A percentile compares a stretch with the other conserved stretches of the same genome.
Evolutionary conservation across 2,113 vertebrate species (phyloP).

Genomic region (Alosa alosa): DNA sequence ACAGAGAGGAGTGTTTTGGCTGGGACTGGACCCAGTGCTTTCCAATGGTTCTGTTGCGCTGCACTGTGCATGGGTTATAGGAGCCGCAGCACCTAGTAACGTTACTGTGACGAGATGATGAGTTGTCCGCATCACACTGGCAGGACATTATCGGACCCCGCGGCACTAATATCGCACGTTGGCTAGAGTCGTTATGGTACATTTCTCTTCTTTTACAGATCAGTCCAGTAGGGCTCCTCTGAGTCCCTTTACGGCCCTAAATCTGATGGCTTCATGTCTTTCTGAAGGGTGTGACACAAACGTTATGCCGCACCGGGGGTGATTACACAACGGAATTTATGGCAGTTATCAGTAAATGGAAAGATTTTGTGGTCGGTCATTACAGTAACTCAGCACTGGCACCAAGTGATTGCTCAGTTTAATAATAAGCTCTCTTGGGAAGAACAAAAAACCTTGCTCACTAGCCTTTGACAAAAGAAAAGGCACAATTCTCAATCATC

Average conservation of each 20-base stretch:
- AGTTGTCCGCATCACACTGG: not conserved
- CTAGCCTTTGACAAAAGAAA: not conserved
- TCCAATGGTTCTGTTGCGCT: not conserved
- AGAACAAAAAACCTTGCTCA: not conserved
- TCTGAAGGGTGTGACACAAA: not conserved
- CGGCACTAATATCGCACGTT: not conserved
- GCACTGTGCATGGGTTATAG: not conserved
- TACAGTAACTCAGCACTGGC: not conserved
- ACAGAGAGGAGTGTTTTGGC: not conserved
- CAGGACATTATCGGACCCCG: not conserved
- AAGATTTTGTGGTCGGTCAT: not conserved
- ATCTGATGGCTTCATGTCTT: not conserved
- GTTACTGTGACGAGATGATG: not conserved
- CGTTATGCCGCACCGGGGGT: not conserved
- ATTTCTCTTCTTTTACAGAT: not conserved
- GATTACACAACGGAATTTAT: not conserved
- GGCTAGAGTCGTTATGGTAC: not conserved
- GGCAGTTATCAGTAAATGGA: not conserved
- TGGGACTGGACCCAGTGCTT: not conserved
- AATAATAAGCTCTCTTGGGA: not conserved
- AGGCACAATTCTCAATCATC: not conserved
- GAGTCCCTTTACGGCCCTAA: not conserved
- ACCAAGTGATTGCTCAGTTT: not conserved
- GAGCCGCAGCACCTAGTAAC: not conserved
- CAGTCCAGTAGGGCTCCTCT: not conserved